A percentile compares a stretch with the other conserved stretches of the same genome.
phyloP scores from a whole-genome alignment of 1,140 invertebrate genomes.

The Homarus americanus region DNA sequence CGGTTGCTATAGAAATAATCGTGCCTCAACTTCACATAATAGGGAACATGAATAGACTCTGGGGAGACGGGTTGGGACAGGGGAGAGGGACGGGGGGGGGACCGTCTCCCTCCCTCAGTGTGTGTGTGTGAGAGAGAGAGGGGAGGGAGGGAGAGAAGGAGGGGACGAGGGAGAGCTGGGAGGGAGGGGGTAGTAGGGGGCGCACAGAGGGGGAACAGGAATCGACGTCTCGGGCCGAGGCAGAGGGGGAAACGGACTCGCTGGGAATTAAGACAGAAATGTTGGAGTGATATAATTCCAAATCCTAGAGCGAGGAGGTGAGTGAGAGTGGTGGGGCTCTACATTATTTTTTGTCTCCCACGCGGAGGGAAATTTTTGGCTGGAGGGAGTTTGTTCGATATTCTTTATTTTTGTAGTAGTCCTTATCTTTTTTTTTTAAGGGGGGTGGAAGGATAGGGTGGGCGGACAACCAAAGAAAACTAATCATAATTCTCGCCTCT shows the following conservation, averaged over 20 bases:
- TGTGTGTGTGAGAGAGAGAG: too few species aligned
- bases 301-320: slow-evolving; percentile 39
- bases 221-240: slow-evolving; percentile 43
- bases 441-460: too few species aligned
- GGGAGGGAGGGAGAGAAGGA: slow-evolving; percentile 2
- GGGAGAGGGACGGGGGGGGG: background rate
- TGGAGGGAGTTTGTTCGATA: background rate
- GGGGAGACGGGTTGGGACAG: background rate
- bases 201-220: slow-evolving; percentile 43
- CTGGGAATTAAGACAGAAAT: slow-evolving; percentile 62
- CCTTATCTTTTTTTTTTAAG: too few species aligned
- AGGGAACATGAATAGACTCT: slow-evolving; percentile 41
- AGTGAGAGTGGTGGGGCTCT: background rate
- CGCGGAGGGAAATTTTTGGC: background rate
- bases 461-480: background rate
- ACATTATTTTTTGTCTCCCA: background rate
- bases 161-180: background rate
- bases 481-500: background rate
- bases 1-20: slow-evolving; percentile 55
- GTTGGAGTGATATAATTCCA: slow-evolving; percentile 64
- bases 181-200: background rate
- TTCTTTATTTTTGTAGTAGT: too few species aligned
- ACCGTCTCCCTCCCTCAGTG: background rate
- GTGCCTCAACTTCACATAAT: slow-evolving; percentile 35
- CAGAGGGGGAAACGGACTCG: slow-evolving; percentile 53